Base-by-base conservation (phyloP, 2,888 invertebrate genomes). In the Digitonthophagus gazella region DNA sequence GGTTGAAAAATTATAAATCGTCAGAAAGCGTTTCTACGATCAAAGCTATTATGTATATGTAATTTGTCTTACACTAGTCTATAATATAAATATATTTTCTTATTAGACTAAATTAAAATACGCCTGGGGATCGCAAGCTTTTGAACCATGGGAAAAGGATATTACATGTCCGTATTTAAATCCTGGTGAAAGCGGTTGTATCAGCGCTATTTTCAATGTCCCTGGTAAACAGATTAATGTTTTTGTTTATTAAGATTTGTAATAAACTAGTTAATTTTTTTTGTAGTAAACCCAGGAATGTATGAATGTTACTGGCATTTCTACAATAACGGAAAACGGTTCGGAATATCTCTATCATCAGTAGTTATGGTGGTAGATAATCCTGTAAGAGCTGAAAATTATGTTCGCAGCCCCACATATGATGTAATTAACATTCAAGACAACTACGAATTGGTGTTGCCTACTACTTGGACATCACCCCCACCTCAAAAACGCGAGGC, bases 221-320 rank as follows among this genome's bases (percentile, higher is more conserved):
- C 84, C 84, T 69, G 76, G 83, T 83, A 78, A 77, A 61, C 18
- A n/a, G n/a, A 18, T 54, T 15, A 44, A 15, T 15, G 8, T 11
- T 58, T 4, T 58, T 58, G 4, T 28, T 0, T 58, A 6, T 5
- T 28, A 28, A 19, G 8, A 20, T 0, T 18, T 8, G 3, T 11
- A 5, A 16, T 3, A 61, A 16, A 16, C 2, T n/a, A 15, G 3
- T 3, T 61, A 3, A 20, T 67, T 61, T 19, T 44, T 22, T 3
- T 61, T 66, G 16, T 18, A 19, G 16, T 19, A 61, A 19, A n/a
- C 56, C 77, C 80, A 28, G 84, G 84, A 6, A 76, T 75, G 20
- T 84, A 83, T 71, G 83, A 84, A 73, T 82, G 81, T 66, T 83
- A 83, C 73, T 84, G 83, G 82, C 81, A 83, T 70, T 84, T 84